Base-by-base conservation (phyloP, 1,140 invertebrate genomes). In the Drosophila tani region DNA sequence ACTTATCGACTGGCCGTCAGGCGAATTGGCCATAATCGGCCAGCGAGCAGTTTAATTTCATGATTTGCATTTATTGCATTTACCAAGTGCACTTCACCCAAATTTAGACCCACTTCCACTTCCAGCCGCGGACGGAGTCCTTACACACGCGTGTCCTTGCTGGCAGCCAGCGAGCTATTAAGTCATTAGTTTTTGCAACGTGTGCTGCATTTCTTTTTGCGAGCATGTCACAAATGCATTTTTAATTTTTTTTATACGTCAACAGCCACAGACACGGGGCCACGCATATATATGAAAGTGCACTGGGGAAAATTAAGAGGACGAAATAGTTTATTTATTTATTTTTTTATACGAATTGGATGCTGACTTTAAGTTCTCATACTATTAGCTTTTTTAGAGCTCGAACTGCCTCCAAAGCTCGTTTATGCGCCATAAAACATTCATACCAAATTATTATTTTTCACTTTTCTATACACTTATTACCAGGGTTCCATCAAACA, bases 131-230 rank as follows among this genome's bases (percentile, higher is more conserved):
- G n/a, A n/a, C 8, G 38, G 58, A 51, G 57, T 66, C 62, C 75
- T 60, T 47, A 21, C 24, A 24, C 38, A 40, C 49, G 53, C 79
- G 40, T 65, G 79, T 77, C 55, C 79, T 76, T 81, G 68, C 79
- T 70, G 40, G 59, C 64, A 74, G 62, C 79, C 75, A 68, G 68
- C 62, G 46, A 87, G 83, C 83, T 87, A 87, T 87, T 88, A 87
- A 87, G 83, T 87, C 83, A 87, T 87, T 87, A 88, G 83, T 88
- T 86, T 87, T 69, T 83, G 84, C 81, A 74, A 80, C 84, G 79
- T 85, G 82, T 70, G 75, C 63, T 62, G 60, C 78, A 78, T 81
- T 74, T 74, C 68, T 79, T 79, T 79, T 74, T 79, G 64, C 69
- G 46, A 58, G 81, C 81, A 83, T 80, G 81, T 85, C 82, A 80